Evolutionary conservation across 2,888 invertebrate species (phyloP), one percentile per base, ranked within the genome.

Genomic region (Rugalucina vietnamica): DNA sequence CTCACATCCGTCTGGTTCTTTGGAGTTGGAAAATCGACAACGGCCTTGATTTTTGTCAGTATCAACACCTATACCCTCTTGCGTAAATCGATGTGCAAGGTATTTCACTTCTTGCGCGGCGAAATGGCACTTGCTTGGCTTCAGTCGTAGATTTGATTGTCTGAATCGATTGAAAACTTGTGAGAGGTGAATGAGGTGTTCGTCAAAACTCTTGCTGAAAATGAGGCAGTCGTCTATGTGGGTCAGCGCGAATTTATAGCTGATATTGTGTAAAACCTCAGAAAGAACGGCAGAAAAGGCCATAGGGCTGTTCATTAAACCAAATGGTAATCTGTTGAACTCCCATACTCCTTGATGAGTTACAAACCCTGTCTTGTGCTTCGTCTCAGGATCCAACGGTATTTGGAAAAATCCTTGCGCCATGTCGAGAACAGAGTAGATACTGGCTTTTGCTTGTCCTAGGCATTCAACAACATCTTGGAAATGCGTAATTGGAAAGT

Each of bases 221-320:
- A 86, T 77, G 12, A 89, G 50, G 3, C 82, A 65, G 49, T 90
- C 90, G 72, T 89, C 91, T 29, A 90, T 69, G 65, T 89, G 88
- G 18, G 80, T 81, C 5, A 89, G 65, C 0, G 83, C 83, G 43
- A 54, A 86, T 71, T 89, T 89, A 76, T 84, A 90, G n/a, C 82
- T 83, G 24, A 90, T 70, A 4, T 84, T 80, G 49, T 82, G 37
- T 5, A 89, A 76, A 27, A 88, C 82, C 18, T 82, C 78, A 29
- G 73, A 77, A 82, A 89, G 84, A 0, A 88, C 82, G 43, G 76
- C 65, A 60, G 76, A 75, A 76, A 89, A 89, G 24, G 83, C 57
- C 14, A 50, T 72, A 37, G 82, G 78, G 12, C 76, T 70, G 49
- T 89, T 89, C 60, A 69, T 82, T 10, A 90, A 69, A 5, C 90